These are phyloP conservation scores for Cancer borealis DNA, from an alignment of 2,888 invertebrate species.

Conservation along the genomic window DNA sequence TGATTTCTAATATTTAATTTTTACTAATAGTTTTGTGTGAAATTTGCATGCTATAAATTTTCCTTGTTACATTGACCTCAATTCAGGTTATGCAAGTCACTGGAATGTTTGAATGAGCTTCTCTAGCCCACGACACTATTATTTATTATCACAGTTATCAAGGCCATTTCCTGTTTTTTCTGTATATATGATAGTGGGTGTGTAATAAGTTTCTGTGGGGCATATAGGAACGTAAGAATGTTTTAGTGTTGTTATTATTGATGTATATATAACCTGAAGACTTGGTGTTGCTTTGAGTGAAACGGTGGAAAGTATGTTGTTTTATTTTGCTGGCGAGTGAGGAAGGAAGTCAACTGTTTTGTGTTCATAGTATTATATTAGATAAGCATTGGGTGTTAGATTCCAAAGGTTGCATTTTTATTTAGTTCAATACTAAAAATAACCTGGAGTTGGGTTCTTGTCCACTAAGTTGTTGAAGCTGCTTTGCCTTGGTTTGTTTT, in stretches of 20 bases:
- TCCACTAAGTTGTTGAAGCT: not conserved
- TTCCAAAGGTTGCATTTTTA: too few species aligned
- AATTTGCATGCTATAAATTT: too few species aligned
- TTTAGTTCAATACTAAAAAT: not conserved
- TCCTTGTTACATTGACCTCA: not conserved
- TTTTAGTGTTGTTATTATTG: too few species aligned
- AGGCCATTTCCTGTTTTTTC: not conserved
- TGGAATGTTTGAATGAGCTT: not conserved
- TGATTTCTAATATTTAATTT: too few species aligned
- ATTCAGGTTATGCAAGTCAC: conserved; percentile 20
- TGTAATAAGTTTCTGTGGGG: not conserved
- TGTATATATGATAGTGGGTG: not conserved
- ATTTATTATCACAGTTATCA: not conserved
- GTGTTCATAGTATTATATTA: not conserved
- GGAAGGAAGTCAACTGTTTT: not conserved
- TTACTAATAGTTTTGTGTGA: too few species aligned
- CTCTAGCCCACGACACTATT: not conserved
- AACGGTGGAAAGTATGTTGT: not conserved
- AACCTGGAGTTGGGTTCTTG: not conserved
- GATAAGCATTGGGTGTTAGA: too few species aligned
- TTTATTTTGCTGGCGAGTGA: not conserved
- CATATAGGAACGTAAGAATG: not conserved
- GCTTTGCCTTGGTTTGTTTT: not conserved
- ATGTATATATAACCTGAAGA: too few species aligned
- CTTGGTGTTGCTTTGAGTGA: too few species aligned